These are phyloP conservation scores for Lithophane ornitopus DNA, from an alignment of 2,888 invertebrate genomes.

Conservation along the genomic window DNA sequence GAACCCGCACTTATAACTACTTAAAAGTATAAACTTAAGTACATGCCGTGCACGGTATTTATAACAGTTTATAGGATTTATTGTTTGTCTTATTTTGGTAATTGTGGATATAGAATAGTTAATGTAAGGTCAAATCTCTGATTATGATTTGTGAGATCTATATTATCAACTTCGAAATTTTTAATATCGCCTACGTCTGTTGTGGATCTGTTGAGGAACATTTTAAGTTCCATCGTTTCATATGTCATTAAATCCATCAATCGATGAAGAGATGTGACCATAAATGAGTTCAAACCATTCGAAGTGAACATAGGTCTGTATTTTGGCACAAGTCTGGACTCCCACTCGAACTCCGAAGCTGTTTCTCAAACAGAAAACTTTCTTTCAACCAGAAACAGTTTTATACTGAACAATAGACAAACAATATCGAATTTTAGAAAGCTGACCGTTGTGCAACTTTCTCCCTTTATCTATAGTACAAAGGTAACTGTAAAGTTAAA, in stretches of 20 bases:
- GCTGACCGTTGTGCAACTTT: constrained; percentile 89
- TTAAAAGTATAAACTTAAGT: constrained; percentile 65
- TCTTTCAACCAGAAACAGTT: constrained; percentile 71
- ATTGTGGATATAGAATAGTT: constrained; percentile 1
- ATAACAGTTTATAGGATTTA: constrained; percentile 55
- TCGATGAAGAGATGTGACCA: neutral
- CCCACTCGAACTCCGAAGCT: constrained; percentile 26
- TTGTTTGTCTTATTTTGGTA: constrained; percentile 49
- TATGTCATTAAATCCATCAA: neutral
- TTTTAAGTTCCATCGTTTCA: neutral
- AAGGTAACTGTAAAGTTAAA: constrained; percentile 84
- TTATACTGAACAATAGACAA: constrained; percentile 75
- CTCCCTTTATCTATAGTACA: constrained; percentile 87
- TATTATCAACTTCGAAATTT: neutral
- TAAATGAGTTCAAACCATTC: neutral
- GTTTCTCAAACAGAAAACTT: constrained; percentile 69
- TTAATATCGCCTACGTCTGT: neutral
- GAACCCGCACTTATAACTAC: constrained; percentile 72
- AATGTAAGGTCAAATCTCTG: neutral
- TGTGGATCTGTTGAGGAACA: neutral
- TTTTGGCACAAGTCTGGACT: constrained; percentile 42
- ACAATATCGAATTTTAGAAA: constrained; percentile 87
- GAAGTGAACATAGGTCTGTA: constrained; percentile 1
- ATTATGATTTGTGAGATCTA: neutral
- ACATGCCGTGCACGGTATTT: constrained; percentile 59